A percentile compares a stretch with the other conserved stretches of the same genome.
Evolutionary conservation across 2,797 vertebrate genomes (phyloP).

Genomic region (Botia almorhae): DNA sequence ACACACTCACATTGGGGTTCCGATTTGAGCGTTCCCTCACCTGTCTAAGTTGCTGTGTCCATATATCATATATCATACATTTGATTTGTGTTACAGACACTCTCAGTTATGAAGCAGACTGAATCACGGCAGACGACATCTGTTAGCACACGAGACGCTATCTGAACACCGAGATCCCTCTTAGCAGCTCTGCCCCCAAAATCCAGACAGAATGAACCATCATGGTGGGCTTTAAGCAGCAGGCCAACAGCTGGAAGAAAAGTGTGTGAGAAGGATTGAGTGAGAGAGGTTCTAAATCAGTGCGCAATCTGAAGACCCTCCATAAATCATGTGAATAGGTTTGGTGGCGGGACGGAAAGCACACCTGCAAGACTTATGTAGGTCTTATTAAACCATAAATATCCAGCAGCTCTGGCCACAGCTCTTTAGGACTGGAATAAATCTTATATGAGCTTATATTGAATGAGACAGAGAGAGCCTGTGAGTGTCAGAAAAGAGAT

Average conservation of each 20-base stretch:
- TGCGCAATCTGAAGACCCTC: constrained; percentile 81
- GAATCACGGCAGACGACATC: constrained; percentile 50
- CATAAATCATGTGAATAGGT: constrained; percentile 85
- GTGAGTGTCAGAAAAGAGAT: constrained; percentile 52
- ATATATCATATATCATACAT: constrained; percentile 72
- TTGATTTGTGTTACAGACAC: constrained; percentile 81
- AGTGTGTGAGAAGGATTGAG: constrained; percentile 70
- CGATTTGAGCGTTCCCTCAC: constrained; percentile 71
- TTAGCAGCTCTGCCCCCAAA: constrained; percentile 54
- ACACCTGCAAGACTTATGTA: constrained; percentile 90
- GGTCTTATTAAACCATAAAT: constrained; percentile 89
- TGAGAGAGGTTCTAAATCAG: constrained; percentile 83
- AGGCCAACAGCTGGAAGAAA: constrained; percentile 58
- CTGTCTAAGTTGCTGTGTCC: constrained; percentile 54
- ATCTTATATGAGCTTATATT: constrained; percentile 73
- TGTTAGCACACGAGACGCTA: constrained; percentile 45
- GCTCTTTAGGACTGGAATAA: constrained; percentile 78
- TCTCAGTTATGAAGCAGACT: constrained; percentile 73
- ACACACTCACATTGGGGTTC: constrained; percentile 61
- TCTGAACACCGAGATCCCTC: constrained; percentile 42
- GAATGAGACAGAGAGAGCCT: constrained; percentile 33
- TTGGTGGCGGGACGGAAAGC: constrained; percentile 80
- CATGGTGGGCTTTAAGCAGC: constrained; percentile 47
- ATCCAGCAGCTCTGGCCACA: constrained; percentile 77
- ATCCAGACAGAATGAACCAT: constrained; percentile 54